Percentiles rank a stretch among this genome's conserved stretches.
Evolutionary conservation across 2,797 vertebrate genomes (phyloP).

Genomic region (Rallus crepitans): DNA sequence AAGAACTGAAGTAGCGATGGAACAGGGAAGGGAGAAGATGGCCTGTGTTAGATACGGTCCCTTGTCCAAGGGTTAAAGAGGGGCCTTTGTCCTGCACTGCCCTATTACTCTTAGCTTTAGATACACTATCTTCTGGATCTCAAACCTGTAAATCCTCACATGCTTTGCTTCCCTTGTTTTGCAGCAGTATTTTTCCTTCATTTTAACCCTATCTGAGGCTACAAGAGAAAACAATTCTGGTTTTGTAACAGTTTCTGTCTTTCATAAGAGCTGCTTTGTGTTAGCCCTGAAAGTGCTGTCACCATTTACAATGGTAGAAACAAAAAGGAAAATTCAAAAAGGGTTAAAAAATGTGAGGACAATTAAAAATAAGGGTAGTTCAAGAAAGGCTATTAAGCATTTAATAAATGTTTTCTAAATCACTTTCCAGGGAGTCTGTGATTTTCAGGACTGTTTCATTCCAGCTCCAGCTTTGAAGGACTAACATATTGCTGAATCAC

Average conservation of each 20-base stretch:
- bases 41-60: not conserved
- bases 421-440: not conserved
- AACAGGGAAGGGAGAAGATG: not conserved
- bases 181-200: not conserved
- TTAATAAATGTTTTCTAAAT: not conserved
- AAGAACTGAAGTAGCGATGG: fast-evolving
- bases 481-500: not conserved
- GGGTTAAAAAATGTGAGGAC: not conserved
- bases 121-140: not conserved
- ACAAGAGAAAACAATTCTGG: not conserved
- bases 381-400: not conserved
- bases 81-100: not conserved
- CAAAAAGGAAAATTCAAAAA: not conserved
- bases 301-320: not conserved
- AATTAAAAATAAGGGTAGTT: not conserved
- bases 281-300: not conserved
- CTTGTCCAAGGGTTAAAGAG: not conserved
- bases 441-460: not conserved
- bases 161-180: not conserved
- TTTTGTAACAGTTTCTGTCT: not conserved
- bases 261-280: not conserved
- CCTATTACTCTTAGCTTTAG: not conserved
- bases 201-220: not conserved
- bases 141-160: not conserved
- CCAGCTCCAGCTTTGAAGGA: not conserved